A percentile compares a stretch with the other conserved stretches of the same genome.
Evolutionary conservation across 2,888 invertebrate species (phyloP).

Genomic region (Cephalotes varians): DNA sequence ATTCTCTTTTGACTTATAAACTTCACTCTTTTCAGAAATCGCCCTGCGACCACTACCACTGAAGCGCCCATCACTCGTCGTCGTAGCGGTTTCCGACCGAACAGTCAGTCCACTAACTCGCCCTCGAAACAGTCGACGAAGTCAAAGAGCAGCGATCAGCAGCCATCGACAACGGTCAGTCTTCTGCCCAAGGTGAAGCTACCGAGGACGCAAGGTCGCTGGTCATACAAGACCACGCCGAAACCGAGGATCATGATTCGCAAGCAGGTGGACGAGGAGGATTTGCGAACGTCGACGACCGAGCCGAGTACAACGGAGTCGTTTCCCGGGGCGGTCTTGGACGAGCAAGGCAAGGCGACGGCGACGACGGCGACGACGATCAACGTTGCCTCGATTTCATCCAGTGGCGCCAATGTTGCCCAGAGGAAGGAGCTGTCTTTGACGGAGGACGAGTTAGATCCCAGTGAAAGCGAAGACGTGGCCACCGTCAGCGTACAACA

Average conservation of each 20-base stretch:
- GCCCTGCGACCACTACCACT: slow-evolving; percentile 81
- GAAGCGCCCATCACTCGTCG: slow-evolving; percentile 80
- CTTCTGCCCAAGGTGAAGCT: slow-evolving; percentile 92
- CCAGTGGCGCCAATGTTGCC: slow-evolving; percentile 36
- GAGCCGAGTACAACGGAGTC: slow-evolving; percentile 69
- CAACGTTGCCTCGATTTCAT: slow-evolving; percentile 43
- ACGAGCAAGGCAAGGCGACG: slow-evolving; percentile 58
- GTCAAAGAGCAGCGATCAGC: slow-evolving; percentile 68
- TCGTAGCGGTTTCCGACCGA: slow-evolving; percentile 91
- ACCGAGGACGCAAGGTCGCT: slow-evolving; percentile 93
- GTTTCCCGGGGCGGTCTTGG: neutral
- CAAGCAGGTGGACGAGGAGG: slow-evolving; percentile 87
- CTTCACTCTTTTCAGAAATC: slow-evolving; percentile 58
- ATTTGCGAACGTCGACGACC: slow-evolving; percentile 67
- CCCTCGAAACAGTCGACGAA: slow-evolving; percentile 83
- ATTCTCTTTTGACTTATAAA: neutral
- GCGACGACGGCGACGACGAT: slow-evolving; percentile 87
- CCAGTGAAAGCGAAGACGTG: slow-evolving; percentile 89
- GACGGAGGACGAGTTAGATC: slow-evolving; percentile 88
- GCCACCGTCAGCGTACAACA: slow-evolving; percentile 76
- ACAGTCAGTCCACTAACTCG: slow-evolving; percentile 86
- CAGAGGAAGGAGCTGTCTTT: slow-evolving; percentile 78
- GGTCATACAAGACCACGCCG: slow-evolving; percentile 96
- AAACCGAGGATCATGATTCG: slow-evolving; percentile 94
- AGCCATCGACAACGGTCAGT: slow-evolving; percentile 85